Conservation (phyloP, 2,113 vertebrate species). For the Ursus arctos region DNA sequence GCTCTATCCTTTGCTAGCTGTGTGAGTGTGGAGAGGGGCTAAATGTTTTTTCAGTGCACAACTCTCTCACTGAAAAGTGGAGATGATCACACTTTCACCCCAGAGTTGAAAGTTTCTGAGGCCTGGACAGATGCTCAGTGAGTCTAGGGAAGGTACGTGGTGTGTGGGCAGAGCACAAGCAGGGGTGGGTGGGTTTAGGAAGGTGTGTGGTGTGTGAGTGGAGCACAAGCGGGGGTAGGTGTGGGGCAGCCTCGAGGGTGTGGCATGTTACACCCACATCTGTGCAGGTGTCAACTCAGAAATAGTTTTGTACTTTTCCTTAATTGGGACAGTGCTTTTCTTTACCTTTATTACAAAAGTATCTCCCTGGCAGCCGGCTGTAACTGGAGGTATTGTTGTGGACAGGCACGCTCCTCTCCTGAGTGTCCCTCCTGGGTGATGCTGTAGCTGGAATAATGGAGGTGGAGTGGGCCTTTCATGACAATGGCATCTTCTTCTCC, state of each 20-base stretch:
- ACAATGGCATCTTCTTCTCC: slow-evolving; percentile 60
- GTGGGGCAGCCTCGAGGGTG: background rate
- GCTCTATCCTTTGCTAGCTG: background rate
- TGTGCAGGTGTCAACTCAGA: background rate
- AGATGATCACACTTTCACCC: background rate
- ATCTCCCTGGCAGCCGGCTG: background rate
- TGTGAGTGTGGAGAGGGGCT: background rate
- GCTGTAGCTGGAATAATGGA: slow-evolving; percentile 48
- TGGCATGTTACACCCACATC: background rate
- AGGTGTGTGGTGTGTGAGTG: too few relatives aligned
- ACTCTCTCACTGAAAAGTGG: background rate
- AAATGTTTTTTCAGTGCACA: background rate
- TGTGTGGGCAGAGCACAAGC: background rate
- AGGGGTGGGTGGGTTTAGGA: background rate
- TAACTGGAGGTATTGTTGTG: background rate
- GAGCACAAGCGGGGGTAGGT: background rate
- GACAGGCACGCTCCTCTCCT: too few relatives aligned
- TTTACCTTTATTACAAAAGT: background rate
- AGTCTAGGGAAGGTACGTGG: too few relatives aligned
- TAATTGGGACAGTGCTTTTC: background rate
- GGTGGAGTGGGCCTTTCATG: slow-evolving; percentile 57
- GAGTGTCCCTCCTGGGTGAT: background rate
- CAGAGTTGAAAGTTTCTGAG: background rate
- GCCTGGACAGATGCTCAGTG: background rate
- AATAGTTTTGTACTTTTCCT: background rate